Percentiles rank a stretch among this genome's conserved stretches.
Evolutionary conservation across 2,797 vertebrate genomes (phyloP).

Genomic region (Acanthurus lineatus): DNA sequence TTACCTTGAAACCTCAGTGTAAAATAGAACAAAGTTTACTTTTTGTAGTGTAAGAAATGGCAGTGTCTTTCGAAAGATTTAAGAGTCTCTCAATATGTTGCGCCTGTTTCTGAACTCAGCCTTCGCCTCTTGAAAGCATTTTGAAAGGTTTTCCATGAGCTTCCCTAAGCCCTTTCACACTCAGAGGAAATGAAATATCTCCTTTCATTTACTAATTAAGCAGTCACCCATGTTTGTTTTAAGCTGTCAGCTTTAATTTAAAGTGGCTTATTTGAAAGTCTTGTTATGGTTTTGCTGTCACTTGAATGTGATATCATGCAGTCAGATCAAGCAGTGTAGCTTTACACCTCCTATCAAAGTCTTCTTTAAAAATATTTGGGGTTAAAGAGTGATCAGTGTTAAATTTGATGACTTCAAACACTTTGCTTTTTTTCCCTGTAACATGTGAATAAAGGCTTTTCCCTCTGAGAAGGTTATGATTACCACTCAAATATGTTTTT

Average conservation of each 20-base stretch:
- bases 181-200: conserved; percentile 85
- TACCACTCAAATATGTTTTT: conserved; percentile 82
- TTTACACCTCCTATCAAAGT: conserved; percentile 85
- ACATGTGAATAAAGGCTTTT: conserved; percentile 77
- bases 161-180: conserved; percentile 78
- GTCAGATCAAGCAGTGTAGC: conserved; percentile 82
- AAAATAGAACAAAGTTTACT: conserved; percentile 25
- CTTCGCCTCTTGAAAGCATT: conserved; percentile 64
- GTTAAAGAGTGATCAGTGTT: conserved; percentile 87
- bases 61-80: conserved; percentile 45
- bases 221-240: conserved; percentile 86
- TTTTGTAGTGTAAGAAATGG: conserved; percentile 39
- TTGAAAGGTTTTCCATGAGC: conserved; percentile 73
- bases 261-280: conserved; percentile 85
- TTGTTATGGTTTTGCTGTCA: conserved; percentile 85
- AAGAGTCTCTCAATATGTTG: conserved; percentile 33
- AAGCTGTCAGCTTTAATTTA: conserved; percentile 87
- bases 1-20: conserved; percentile 55
- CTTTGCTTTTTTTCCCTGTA: conserved; percentile 50
- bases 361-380: conserved; percentile 84
- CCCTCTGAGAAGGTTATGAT: conserved; percentile 82
- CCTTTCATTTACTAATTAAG: conserved; percentile 87
- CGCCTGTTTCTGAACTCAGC: conserved; percentile 56
- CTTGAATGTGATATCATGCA: conserved; percentile 80
- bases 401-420: conserved; percentile 85